Base-by-base conservation (phyloP, 2,888 invertebrate genomes). In the Ptycholaimellus sp. region DNA sequence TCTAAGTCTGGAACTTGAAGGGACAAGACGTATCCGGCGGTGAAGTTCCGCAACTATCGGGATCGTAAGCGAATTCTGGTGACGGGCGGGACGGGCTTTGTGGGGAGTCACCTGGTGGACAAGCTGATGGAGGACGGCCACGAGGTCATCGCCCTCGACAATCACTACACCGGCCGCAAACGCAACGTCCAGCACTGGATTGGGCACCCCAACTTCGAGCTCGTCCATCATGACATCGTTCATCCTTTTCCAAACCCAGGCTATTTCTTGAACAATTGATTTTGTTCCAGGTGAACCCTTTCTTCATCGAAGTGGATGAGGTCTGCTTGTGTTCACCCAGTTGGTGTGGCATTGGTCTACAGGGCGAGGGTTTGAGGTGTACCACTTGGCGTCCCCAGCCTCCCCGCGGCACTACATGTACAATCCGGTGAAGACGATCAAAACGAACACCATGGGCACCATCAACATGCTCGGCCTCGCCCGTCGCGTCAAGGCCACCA, bases 371-470 rank as follows among this genome's bases (percentile, higher is more conserved):
- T 23, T 23, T 44, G 61, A 96, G 67, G 90, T 99, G 54, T 96
- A 93, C 61, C 93, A 99, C 60, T 67, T 96, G 54, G 96, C 96
- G 16, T 90, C 90, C 57, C 96, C 96, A 9, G 96, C 96, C 2
- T 87, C 87, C 48, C 96, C 96, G 18, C 90, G 87, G 0, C 93
- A 96, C 65, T 99, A 96, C 58, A 96, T 96, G 96, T 76, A 79
- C 57, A 99, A 96, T 67, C 93, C 96, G 22, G 90, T 99, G 3
- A 96, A 96, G 64, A 96, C 96, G 14, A 81, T 96, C 46, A 96
- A 96, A 63, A 93, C 93, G 1, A 99, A 96, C 61, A 87, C 93
- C 1, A 68, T 99, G 57, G 96, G 66, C 11, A 65, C 66, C n/a
- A 63, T 67, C 42, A 67, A 66, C 44, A 61, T 67, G 61, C 51